Base-by-base conservation (phyloP, 2,797 vertebrate species). In the Phrynocephalus guinanensis region DNA sequence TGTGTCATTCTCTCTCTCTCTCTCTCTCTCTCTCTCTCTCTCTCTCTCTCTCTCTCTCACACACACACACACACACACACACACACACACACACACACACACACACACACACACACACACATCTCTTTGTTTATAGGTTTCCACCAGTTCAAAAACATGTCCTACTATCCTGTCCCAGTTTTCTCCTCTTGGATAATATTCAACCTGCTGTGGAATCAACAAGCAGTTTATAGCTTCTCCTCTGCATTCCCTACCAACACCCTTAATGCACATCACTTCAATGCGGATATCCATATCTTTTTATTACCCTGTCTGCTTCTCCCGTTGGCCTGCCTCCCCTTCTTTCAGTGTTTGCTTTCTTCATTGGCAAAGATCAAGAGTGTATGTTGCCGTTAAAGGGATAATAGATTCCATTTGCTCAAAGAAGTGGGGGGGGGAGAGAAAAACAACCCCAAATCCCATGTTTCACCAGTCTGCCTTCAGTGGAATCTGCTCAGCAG, bases 281-380 rank as follows among this genome's bases (percentile, higher is more conserved):
- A 63, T 94, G 92, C 72, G 16, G 33, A 87, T 92, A 33, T 86
- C 38, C 38, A 72, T 79, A 48, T 67, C 18, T 75, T 87, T 89
- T 83, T 48, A 48, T 86, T 79, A 28, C 83, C 60, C 18, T 0
- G 63, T 72, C 77, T 28, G 33, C 3, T 90, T 70, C 1, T 87
- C 75, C 71, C 8, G 4, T 50, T 67, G 8, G 18, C 60, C 33
- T 76, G 30, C 30, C 77, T 77, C 82, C 83, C 50, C 84, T 93
- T 90, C 63, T 73, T 87, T 92, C 71, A 91, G 66, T 86, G 1
- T 93, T 91, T 91, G 92, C 84, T 87, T 86, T 92, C 79, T 87
- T 52, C 77, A 80, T 83, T 82, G 87, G 79, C 86, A 90, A 89
- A 92, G 90, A 92, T 91, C 88, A 90, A 94, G 92, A 89, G 33